Percentiles rank a stretch among this genome's conserved stretches.
These are phyloP conservation scores for Pteruthius melanotis DNA, from an alignment of 2,113 vertebrate genomes.

Conservation along the genomic window DNA sequence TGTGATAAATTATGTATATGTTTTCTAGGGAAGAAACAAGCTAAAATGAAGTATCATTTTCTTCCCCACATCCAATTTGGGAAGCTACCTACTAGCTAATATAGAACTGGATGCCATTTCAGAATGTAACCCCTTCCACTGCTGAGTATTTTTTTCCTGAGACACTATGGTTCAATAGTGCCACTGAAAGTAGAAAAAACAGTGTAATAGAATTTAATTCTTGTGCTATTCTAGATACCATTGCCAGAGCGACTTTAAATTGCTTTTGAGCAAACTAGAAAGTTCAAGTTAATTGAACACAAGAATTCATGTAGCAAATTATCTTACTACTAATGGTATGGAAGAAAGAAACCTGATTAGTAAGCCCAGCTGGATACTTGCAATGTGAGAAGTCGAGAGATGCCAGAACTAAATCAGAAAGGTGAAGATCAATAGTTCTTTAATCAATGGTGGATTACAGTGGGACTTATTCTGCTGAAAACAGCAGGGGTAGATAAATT, in stretches of 20 bases:
- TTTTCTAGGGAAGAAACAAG: background rate
- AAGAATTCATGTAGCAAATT: conserved; percentile 37
- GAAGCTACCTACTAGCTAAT: background rate
- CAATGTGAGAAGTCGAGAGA: background rate
- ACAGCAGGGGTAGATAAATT: conserved; percentile 28
- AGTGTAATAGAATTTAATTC: conserved; percentile 5
- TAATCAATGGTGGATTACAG: conserved; percentile 56
- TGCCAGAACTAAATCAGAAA: conserved; percentile 44
- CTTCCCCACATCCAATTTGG: background rate
- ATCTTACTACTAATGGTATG: conserved; percentile 29
- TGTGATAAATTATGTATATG: background rate
- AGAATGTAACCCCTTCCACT: background rate
- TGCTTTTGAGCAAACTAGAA: background rate
- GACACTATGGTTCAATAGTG: background rate
- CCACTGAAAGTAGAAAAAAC: background rate
- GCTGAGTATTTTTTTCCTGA: background rate
- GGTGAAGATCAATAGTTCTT: conserved; percentile 63
- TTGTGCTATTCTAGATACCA: background rate
- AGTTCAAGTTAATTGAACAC: conserved; percentile 54
- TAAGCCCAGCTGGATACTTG: conserved; percentile 17
- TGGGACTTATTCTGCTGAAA: conserved; percentile 46
- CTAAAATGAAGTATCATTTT: background rate
- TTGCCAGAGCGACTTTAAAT: conserved; percentile 28
- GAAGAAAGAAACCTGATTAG: conserved; percentile 47
- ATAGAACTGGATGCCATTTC: background rate